Base-by-base conservation (phyloP, 2,797 vertebrate genomes). In the Melanotaenia maccullochi region DNA sequence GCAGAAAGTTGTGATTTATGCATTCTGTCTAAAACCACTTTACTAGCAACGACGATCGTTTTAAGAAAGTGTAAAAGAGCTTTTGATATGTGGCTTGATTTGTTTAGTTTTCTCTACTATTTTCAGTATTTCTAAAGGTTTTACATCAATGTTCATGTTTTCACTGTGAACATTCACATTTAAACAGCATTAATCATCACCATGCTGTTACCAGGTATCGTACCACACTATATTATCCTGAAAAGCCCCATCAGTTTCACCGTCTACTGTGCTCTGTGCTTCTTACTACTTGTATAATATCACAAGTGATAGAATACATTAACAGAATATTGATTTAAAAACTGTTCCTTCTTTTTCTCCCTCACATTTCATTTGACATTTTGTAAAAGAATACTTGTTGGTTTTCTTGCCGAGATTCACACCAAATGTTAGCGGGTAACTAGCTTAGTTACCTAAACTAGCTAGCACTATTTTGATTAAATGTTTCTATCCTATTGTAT, bases 131-230 rank as follows among this genome's bases (percentile, higher is more conserved):
- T 13, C 55, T n/a, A 42, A 49, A 30, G 49, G 22, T 20, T 1
- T 44, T 5, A 22, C 33, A 47, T 74, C 57, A 30, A 33, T 60
- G 18, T 62, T 60, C 0, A 38, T 69, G 9, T 65, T 81, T 81
- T 77, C n/a, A 25, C 4, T 74, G 71, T 68, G 4, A 70, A 63
- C 16, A 49, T 79, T 84, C 49, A 59, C 51, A 57, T 83, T 83
- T 65, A 76, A 75, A 82, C 71, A 78, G 82, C 76, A 62, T 73
- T 56, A 65, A 61, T 70, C 65, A 64, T 71, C 71, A 40, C 18
- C 73, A 52, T 71, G 66, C 42, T 47, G 16, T 73, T 65, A 58
- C 38, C 83, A 88, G 83, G 79, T 88, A 87, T 65, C 40, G 65
- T 84, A 71, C 74, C 6, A 9, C 14, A 56, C n/a, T 59, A 14